Conservation (phyloP, 1,140 invertebrate species). For the Drosophila saltans region DNA sequence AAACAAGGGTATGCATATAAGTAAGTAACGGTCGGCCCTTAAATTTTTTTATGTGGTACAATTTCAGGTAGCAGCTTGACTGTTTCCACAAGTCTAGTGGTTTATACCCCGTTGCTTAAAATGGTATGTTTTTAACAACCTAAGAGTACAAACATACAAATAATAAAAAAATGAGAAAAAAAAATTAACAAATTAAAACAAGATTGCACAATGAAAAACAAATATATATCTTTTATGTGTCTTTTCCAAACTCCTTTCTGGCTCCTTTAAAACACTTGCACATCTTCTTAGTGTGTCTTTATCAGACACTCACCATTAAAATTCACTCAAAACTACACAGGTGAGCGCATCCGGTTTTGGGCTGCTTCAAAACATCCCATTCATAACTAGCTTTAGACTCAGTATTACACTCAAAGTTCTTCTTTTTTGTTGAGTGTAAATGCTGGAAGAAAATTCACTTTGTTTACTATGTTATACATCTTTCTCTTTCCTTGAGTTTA, state of each 20-base stretch:
- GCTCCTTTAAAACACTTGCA: not conserved
- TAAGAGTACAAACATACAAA: not conserved
- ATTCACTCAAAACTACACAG: conserved; percentile 3
- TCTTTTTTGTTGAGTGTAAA: conserved; percentile 11
- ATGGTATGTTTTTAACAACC: conserved; percentile 9
- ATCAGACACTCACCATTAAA: not conserved
- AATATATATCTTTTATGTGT: too few relatives aligned
- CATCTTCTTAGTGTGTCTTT: not conserved
- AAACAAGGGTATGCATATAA: too few relatives aligned
- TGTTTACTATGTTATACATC: not conserved
- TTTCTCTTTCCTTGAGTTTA: not conserved
- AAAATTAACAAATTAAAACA: too few relatives aligned
- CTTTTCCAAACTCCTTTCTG: not conserved
- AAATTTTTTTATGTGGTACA: conserved; percentile 2
- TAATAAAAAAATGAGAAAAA: too few relatives aligned
- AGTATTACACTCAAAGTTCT: conserved; percentile 1
- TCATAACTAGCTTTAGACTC: conserved; percentile 10
- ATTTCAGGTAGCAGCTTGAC: conserved; percentile 58
- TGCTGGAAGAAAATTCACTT: not conserved
- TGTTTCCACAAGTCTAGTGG: conserved; percentile 39
- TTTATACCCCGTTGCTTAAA: conserved; percentile 56
- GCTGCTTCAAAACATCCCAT: conserved; percentile 7
- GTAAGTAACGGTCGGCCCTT: too few relatives aligned
- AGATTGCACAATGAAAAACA: too few relatives aligned
- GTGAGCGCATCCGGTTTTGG: conserved; percentile 11